A percentile compares a stretch with the other conserved stretches of the same genome.
phyloP scores from a whole-genome alignment of 2,113 vertebrate genomes.

The Chunga burmeisteri region DNA sequence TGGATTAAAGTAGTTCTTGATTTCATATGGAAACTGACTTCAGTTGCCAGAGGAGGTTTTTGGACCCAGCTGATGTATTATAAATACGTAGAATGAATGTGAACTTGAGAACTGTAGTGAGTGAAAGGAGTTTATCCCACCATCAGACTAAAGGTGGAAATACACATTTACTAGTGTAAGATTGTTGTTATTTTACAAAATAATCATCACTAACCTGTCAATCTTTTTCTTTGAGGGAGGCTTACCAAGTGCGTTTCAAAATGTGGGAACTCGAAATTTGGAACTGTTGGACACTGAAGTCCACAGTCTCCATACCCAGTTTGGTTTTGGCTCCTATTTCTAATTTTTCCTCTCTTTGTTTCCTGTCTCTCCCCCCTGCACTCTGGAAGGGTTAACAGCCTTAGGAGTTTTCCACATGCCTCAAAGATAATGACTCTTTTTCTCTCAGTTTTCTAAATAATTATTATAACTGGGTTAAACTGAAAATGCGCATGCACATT shows the following conservation, averaged over 20 bases:
- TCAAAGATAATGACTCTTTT: not conserved
- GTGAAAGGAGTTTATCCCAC: not conserved
- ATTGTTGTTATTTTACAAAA: not conserved
- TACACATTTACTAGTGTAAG: not conserved
- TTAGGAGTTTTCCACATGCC: not conserved
- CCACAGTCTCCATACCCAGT: not conserved
- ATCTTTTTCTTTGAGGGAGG: not conserved
- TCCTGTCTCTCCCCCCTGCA: not conserved
- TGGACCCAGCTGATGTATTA: not conserved
- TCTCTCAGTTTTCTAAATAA: not conserved
- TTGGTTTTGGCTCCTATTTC: not conserved
- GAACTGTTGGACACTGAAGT: not conserved
- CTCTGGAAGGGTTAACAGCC: not conserved
- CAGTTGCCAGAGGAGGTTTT: not conserved
- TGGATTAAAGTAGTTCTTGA: not conserved
- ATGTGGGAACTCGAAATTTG: not conserved
- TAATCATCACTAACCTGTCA: not conserved
- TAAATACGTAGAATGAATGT: not conserved
- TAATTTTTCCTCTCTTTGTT: not conserved
- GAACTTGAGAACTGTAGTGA: not conserved
- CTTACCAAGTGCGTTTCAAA: not conserved
- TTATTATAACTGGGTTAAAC: not conserved
- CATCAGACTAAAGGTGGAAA: not conserved
- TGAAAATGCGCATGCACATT: not conserved
- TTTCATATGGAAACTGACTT: not conserved